Conservation (phyloP, 2,797 vertebrate genomes). For the Eulemur albifrons region DNA sequence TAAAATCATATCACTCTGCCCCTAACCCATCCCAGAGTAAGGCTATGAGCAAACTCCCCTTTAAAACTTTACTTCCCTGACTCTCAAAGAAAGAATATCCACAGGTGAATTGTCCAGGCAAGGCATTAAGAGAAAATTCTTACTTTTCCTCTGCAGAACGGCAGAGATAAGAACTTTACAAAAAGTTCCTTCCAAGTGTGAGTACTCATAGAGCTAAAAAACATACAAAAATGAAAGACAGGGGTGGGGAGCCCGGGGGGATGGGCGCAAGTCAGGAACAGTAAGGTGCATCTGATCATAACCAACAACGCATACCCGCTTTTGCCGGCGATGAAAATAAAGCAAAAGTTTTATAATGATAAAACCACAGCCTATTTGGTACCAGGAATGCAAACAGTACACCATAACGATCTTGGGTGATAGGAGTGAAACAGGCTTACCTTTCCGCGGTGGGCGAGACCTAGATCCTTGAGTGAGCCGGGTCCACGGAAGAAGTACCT, state of each 20-base stretch:
- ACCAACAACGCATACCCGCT: neutral
- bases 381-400: neutral
- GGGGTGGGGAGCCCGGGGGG: neutral
- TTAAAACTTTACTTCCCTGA: neutral
- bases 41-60: neutral
- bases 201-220: neutral
- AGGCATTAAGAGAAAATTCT: neutral
- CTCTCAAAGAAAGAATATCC: neutral
- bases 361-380: neutral
- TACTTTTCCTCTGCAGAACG: neutral
- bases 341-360: neutral
- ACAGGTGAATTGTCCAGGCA: neutral
- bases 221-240: neutral
- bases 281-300: neutral
- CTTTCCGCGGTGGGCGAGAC: constrained; percentile 63
- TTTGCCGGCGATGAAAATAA: neutral
- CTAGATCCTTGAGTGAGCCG: constrained; percentile 59
- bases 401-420: neutral
- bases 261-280: neutral
- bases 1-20: neutral
- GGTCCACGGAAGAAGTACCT: constrained; percentile 68
- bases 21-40: neutral
- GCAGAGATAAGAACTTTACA: neutral
- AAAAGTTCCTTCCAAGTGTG: neutral
- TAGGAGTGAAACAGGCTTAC: constrained; percentile 76